Conservation (phyloP, 2,113 vertebrate species). For the Halcyon senegalensis region DNA sequence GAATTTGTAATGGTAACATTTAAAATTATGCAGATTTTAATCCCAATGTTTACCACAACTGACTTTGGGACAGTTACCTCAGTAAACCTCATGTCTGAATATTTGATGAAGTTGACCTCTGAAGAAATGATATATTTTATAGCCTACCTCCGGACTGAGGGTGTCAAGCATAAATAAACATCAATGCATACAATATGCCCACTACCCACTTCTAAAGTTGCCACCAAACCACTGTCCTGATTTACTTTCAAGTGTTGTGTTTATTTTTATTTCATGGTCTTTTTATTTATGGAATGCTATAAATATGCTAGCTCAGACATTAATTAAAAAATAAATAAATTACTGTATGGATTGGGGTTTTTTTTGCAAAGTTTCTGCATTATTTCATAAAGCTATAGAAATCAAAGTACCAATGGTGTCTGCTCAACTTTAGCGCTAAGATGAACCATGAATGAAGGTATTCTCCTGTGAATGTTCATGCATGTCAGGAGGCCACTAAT, state of each 20-base stretch:
- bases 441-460: background rate
- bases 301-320: conserved; percentile 29
- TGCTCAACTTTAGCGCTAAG: background rate
- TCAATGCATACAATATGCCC: conserved; percentile 31
- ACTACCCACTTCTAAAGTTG: conserved; percentile 67
- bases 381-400: background rate
- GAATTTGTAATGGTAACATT: conserved; percentile 2
- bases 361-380: background rate
- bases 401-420: rapidly evolving
- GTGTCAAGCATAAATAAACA: conserved; percentile 59
- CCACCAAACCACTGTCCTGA: conserved; percentile 54
- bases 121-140: conserved; percentile 43
- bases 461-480: background rate
- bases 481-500: background rate
- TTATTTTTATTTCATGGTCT: conserved; percentile 63
- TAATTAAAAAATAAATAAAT: background rate
- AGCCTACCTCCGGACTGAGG: background rate
- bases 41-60: background rate
- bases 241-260: conserved; percentile 40
- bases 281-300: conserved; percentile 64
- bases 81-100: conserved; percentile 47
- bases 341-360: background rate
- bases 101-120: conserved; percentile 41
- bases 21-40: conserved; percentile 24
- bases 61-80: conserved; percentile 38